A percentile compares a stretch with the other conserved stretches of the same genome.
Conservation (phyloP, 2,113 vertebrate species). For the Oryzias melastigma region DNA sequence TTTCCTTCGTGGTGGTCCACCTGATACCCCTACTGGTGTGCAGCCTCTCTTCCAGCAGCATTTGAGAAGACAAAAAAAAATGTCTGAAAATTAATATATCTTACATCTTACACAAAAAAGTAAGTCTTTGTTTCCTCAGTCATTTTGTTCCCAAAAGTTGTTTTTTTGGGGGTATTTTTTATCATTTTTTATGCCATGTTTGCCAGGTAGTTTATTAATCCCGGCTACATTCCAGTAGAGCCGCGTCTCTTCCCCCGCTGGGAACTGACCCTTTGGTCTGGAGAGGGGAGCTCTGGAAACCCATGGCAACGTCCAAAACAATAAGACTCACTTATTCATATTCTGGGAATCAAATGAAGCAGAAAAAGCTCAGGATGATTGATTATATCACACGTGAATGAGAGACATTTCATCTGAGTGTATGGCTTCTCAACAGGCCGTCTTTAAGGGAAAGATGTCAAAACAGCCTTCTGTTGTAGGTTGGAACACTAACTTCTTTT, state of each 20-base stretch:
- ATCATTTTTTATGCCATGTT: constrained; percentile 14
- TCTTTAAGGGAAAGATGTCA: constrained; percentile 20
- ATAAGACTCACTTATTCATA: constrained; percentile 67
- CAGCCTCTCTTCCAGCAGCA: not conserved
- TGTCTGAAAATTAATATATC: too few relatives aligned
- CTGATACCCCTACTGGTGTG: constrained; percentile 38
- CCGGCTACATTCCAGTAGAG: constrained; percentile 47
- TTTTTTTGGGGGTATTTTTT: not conserved
- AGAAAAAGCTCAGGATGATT: constrained; percentile 60
- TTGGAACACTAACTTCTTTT: not conserved
- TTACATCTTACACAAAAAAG: too few relatives aligned
- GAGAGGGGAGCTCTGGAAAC: constrained; percentile 48
- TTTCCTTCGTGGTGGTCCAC: constrained; percentile 43
- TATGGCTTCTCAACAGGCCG: constrained; percentile 9
- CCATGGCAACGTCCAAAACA: constrained; percentile 63
- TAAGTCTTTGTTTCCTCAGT: too few relatives aligned
- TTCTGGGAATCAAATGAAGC: constrained; percentile 51
- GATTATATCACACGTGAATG: constrained; percentile 50
- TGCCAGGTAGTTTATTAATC: constrained; percentile 49
- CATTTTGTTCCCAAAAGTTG: not conserved
- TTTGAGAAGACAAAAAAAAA: too few relatives aligned
- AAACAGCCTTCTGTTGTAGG: constrained; percentile 16
- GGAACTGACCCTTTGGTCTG: constrained; percentile 59
- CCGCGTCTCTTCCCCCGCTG: constrained; percentile 48
- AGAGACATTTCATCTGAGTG: constrained; percentile 21